A percentile compares a stretch with the other conserved stretches of the same genome.
Evolutionary conservation across 2,888 invertebrate species (phyloP).

Genomic region (Tribolium freemani): DNA sequence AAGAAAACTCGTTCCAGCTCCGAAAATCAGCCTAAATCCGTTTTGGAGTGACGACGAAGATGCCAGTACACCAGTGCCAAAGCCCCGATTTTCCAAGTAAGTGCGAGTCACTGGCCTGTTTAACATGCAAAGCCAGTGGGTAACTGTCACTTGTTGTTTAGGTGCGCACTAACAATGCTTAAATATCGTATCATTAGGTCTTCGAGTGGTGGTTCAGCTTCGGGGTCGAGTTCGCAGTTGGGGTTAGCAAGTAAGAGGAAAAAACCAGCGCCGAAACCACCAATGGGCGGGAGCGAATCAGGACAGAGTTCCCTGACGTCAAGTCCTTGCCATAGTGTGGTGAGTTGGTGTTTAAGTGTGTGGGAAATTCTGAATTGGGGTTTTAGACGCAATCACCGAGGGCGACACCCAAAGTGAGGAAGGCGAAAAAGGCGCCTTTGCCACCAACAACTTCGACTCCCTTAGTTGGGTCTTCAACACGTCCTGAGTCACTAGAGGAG

Average conservation of each 20-base stretch:
- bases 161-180: slow-evolving; percentile 55
- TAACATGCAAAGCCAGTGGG: slow-evolving; percentile 48
- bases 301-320: slow-evolving; percentile 60
- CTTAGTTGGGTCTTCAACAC: neutral
- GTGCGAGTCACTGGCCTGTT: slow-evolving; percentile 41
- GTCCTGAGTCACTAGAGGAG: slow-evolving; percentile 50
- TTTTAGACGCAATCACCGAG: slow-evolving; percentile 63
- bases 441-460: slow-evolving; percentile 70
- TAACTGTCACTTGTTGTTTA: slow-evolving; percentile 32
- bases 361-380: slow-evolving; percentile 5
- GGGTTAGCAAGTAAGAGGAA: slow-evolving; percentile 70
- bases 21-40: slow-evolving; percentile 76
- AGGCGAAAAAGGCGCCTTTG: slow-evolving; percentile 77
- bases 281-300: slow-evolving; percentile 57
- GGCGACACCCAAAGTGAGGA: slow-evolving; percentile 72
- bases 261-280: slow-evolving; percentile 80
- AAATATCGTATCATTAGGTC: slow-evolving; percentile 64
- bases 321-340: slow-evolving; percentile 63
- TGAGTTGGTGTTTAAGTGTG: slow-evolving; percentile 53
- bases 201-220: slow-evolving; percentile 51
- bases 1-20: slow-evolving; percentile 55
- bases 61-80: slow-evolving; percentile 68
- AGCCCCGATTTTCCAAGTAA: slow-evolving; percentile 68
- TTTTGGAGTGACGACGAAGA: slow-evolving; percentile 80
- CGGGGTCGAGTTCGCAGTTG: slow-evolving; percentile 62